Conservation (phyloP, 2,797 vertebrate genomes). For the Chiloscyllium punctatum region DNA sequence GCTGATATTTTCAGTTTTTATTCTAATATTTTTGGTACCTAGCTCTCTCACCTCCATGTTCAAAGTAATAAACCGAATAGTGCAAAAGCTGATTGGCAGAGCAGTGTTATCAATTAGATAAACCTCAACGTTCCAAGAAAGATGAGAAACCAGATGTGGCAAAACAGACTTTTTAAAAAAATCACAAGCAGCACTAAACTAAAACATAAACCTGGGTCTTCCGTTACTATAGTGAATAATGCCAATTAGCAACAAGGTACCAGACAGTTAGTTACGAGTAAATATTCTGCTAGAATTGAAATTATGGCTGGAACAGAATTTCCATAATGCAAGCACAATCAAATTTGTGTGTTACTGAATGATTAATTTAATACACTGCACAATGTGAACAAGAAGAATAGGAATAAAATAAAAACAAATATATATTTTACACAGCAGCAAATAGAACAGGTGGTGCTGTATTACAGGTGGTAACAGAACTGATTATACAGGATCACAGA, state of each 20-base stretch:
- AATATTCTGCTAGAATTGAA: not conserved
- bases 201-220: not conserved
- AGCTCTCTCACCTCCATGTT: not conserved
- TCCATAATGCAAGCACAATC: not conserved
- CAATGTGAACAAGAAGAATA: not conserved
- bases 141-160: not conserved
- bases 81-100: not conserved
- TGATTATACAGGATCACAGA: not conserved
- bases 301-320: not conserved
- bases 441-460: not conserved
- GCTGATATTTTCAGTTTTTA: not conserved
- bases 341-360: not conserved
- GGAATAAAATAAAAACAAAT: not conserved
- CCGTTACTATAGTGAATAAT: not conserved
- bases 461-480: not conserved
- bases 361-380: not conserved
- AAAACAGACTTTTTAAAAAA: not conserved
- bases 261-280: not conserved
- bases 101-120: not conserved
- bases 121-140: not conserved
- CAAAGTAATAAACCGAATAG: not conserved
- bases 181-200: not conserved
- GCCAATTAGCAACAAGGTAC: not conserved
- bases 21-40: not conserved
- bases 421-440: not conserved